phyloP scores from a whole-genome alignment of 2,113 vertebrate genomes.

The Haliaeetus leucogaster region DNA sequence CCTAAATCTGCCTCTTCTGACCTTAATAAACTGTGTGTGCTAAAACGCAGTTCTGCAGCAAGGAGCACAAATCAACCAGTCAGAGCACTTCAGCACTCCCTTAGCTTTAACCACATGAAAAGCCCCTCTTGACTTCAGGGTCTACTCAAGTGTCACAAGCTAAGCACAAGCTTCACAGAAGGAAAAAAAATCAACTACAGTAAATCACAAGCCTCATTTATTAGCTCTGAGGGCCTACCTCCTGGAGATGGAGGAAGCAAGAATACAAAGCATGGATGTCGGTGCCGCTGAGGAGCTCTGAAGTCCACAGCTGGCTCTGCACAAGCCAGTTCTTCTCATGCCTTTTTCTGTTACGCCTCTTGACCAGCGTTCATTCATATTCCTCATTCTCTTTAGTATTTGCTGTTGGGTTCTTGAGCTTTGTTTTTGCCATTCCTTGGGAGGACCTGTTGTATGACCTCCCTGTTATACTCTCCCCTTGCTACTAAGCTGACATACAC shows the following conservation, averaged over 20 bases:
- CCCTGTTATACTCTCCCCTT: background rate
- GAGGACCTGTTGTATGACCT: background rate
- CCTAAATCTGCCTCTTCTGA: background rate
- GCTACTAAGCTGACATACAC: background rate
- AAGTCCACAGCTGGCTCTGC: background rate
- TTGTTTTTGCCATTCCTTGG: background rate
- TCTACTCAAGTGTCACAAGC: background rate
- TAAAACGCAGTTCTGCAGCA: background rate
- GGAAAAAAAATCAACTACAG: background rate
- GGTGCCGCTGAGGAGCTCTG: background rate
- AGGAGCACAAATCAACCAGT: background rate
- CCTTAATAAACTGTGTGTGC: background rate
- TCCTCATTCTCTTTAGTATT: background rate
- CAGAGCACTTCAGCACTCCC: background rate
- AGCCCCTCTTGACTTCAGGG: background rate
- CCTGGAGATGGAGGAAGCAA: background rate
- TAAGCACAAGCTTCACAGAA: background rate
- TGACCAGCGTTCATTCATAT: background rate
- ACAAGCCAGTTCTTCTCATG: background rate
- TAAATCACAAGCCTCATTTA: slow-evolving; percentile 1
- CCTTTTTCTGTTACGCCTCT: background rate
- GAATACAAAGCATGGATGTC: background rate
- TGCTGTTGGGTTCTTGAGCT: background rate
- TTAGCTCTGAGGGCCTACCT: background rate
- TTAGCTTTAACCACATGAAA: background rate